These are phyloP conservation scores for Campaea margaritaria DNA, from an alignment of 2,888 invertebrate genomes.

Conservation along the genomic window DNA sequence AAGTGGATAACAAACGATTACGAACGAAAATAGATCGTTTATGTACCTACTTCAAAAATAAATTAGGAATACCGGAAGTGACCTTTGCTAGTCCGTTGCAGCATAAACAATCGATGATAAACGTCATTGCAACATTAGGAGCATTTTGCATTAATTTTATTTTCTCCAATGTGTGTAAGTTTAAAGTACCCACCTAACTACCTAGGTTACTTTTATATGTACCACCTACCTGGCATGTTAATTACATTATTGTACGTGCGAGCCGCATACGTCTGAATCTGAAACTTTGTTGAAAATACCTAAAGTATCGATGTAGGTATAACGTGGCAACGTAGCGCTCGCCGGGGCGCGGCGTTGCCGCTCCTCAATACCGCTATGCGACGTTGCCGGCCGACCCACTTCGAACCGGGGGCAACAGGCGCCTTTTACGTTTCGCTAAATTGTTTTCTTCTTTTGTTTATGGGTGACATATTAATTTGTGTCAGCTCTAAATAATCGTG, in stretches of 20 bases:
- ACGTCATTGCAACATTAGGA: neutral
- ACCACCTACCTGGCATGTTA: too few relatives aligned
- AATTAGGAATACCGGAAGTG: constrained; percentile 1
- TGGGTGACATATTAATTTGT: constrained; percentile 14
- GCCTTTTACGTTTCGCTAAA: constrained; percentile 67
- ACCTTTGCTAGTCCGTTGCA: too few relatives aligned
- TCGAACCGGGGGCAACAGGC: constrained; percentile 52
- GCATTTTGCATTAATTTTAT: neutral
- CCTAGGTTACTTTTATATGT: too few relatives aligned
- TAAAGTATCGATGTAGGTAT: constrained; percentile 23
- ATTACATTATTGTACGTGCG: too few relatives aligned
- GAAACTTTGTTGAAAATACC: constrained; percentile 26
- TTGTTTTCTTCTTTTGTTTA: constrained; percentile 44
- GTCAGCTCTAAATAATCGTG: constrained; percentile 6
- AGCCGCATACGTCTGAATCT: constrained; percentile 14
- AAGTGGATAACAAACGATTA: neutral
- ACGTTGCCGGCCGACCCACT: constrained; percentile 73
- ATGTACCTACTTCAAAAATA: neutral
- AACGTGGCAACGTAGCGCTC: constrained; percentile 15
- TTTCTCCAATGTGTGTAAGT: neutral
- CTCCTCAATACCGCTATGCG: constrained; percentile 68
- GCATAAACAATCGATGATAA: neutral
- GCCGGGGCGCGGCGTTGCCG: constrained; percentile 58
- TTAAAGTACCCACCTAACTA: neutral
- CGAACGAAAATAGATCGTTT: neutral